A percentile compares a stretch with the other conserved stretches of the same genome.
These are phyloP conservation scores for Leuctra nigra DNA, from an alignment of 2,888 invertebrate species.

Conservation along the genomic window DNA sequence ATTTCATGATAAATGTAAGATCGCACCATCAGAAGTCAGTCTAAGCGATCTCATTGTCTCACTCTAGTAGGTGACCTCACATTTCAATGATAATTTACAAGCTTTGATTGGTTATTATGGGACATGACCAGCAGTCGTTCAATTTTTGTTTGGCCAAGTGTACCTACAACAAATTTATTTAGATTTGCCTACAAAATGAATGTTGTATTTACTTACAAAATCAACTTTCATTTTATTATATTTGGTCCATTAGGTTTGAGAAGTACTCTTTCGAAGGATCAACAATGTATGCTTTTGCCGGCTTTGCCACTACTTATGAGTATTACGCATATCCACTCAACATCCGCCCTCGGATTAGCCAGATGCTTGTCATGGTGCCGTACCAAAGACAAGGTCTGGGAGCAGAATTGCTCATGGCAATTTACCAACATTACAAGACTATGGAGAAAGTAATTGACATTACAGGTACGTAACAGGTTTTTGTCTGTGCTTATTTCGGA, in stretches of 20 bases:
- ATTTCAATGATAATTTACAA: no score
- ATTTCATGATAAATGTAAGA: no score
- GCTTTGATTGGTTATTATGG: no score
- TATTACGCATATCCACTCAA: conserved; percentile 91
- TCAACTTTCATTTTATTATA: background rate
- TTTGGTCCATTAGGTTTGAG: conserved; percentile 53
- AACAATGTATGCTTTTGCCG: conserved; percentile 66
- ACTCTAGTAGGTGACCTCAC: no score
- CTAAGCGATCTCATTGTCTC: no score
- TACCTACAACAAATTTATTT: no score
- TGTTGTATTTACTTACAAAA: no score
- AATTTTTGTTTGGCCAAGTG: no score
- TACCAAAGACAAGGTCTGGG: conserved; percentile 84
- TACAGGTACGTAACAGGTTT: conserved; percentile 48
- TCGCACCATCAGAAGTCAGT: no score
- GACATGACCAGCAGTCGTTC: no score
- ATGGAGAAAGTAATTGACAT: conserved; percentile 56
- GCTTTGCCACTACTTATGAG: conserved; percentile 87
- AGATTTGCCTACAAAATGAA: no score
- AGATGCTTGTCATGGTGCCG: conserved; percentile 88
- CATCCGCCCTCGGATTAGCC: conserved; percentile 84
- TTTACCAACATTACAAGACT: conserved; percentile 50
- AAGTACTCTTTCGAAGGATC: conserved; percentile 55
- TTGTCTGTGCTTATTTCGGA: no score
- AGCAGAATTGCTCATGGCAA: conserved; percentile 60